Evolutionary conservation across 2,888 invertebrate genomes (phyloP), one percentile per base, ranked within the genome.

Genomic region (Caenorhabditis sp.): DNA sequence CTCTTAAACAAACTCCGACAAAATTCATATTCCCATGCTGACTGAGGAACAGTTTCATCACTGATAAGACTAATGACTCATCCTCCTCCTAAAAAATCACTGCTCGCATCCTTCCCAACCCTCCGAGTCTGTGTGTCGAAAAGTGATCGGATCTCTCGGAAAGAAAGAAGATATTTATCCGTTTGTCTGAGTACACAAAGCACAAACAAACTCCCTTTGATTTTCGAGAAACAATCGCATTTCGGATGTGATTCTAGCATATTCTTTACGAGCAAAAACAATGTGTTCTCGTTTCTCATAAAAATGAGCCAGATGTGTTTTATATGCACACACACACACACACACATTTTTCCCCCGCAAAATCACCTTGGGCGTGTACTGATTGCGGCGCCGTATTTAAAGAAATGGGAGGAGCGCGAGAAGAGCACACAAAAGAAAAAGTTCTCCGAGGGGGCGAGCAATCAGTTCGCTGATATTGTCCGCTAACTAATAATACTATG

Each of bases 221-320:
- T 13, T 24, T 11, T 1, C 2, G 46, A 46, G 26, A 26, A n/a
- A 26, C 30, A 50, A 30, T 2, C 3, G 3, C 17, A 13, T 9
- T 35, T 35, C 35, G 35, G 13, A 32, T 48, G 48, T 24, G 48
- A 20, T 45, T 45, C n/a, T 8, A 37, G 37, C n/a, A 37, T 37
- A 13, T n/a, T n/a, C n/a, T n/a, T n/a, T n/a, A n/a, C n/a, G n/a
- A n/a, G n/a, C n/a, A n/a, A n/a, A n/a, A n/a, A n/a, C n/a, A 37
- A 37, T 37, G n/a, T 37, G 37, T 37, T 7, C 41, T 17, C 9
- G 7, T 41, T 15, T 17, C 15, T 41, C 46, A 46, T 9, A 22
- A 6, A 26, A 37, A 35, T 35, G 52, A 11, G 52, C 52, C 52
- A 52, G 52, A 52, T 52, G 52, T 52, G 35, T 30, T 48, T 45